These are phyloP conservation scores for Bolinopsis microptera DNA, from an alignment of 37 sponge, comb jelly and placozoan genomes.

Conservation along the genomic window DNA sequence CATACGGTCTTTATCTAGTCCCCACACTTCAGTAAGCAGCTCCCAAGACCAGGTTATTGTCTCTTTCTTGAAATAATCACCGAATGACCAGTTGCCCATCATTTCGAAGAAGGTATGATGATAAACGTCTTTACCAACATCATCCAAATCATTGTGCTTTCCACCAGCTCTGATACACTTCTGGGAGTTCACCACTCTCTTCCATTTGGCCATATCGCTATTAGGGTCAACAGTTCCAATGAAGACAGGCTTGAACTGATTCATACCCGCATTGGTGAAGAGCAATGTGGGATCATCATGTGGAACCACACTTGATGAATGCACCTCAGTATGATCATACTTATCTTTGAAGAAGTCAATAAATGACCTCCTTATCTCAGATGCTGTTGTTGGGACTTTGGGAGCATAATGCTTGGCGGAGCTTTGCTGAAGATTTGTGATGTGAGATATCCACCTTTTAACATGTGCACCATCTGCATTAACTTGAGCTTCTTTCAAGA, in stretches of 20 bases:
- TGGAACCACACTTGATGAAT: conserved; percentile 85
- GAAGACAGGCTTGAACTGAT: conserved; percentile 97
- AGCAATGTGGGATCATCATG: conserved; percentile 91
- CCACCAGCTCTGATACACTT: conserved; percentile 99
- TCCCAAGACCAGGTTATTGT: conserved; percentile 87
- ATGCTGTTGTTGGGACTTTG: background rate
- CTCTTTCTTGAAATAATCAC: conserved; percentile 96
- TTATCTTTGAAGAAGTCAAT: conserved; percentile 83
- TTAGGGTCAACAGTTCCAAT: conserved; percentile 93
- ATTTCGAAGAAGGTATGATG: conserved; percentile 99
- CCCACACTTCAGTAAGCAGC: conserved; percentile 78
- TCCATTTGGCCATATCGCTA: conserved; percentile 86
- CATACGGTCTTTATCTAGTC: conserved; percentile 87
- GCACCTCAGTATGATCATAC: conserved; percentile 77
- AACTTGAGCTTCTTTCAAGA: background rate
- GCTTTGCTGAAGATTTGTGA: background rate
- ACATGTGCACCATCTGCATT: background rate
- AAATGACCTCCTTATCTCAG: conserved; percentile 69
- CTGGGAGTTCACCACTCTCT: conserved; percentile 92
- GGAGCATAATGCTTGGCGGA: background rate
- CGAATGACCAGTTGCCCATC: conserved; percentile 98
- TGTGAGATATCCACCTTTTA: conserved; percentile 28
- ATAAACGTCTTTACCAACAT: conserved; percentile 98
- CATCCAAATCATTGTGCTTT: conserved; percentile 99
- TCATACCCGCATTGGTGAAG: conserved; percentile 99